phyloP scores from a whole-genome alignment of 2,888 invertebrate genomes.

The Lutraria lutraria region DNA sequence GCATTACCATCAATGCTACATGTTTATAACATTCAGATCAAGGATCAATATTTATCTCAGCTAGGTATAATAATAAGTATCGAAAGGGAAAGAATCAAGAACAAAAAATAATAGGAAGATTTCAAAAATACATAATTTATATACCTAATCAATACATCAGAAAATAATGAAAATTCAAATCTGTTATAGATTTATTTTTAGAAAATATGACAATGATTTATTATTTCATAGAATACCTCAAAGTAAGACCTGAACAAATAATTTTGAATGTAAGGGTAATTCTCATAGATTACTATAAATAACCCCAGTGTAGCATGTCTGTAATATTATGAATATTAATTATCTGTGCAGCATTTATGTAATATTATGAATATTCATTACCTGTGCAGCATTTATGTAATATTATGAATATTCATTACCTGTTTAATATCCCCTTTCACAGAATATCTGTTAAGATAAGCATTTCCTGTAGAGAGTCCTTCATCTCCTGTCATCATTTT shows the following conservation, averaged over 20 bases:
- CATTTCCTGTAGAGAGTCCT: constrained; percentile 88
- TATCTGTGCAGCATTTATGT: too few relatives aligned
- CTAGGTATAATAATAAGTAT: background rate
- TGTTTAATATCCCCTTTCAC: constrained; percentile 75
- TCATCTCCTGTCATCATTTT: constrained; percentile 89
- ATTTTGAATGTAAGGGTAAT: too few relatives aligned
- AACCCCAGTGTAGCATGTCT: too few relatives aligned
- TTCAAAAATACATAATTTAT: background rate
- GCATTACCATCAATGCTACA: background rate
- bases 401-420: constrained; percentile 59
- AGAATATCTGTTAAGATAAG: constrained; percentile 87
- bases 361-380: constrained; percentile 50
- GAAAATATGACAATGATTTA: background rate
- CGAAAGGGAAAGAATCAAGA: too few relatives aligned
- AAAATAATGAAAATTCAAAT: background rate
- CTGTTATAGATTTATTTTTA: too few relatives aligned
- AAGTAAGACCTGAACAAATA: background rate
- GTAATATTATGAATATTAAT: background rate
- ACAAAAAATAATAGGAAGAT: background rate
- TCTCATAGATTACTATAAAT: too few relatives aligned
- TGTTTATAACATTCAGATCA: background rate
- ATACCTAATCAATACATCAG: too few relatives aligned
- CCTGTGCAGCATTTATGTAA: too few relatives aligned
- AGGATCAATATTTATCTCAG: background rate
- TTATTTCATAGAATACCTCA: background rate